These are phyloP conservation scores for Drosophila glabriapex DNA, from an alignment of 2,888 invertebrate species.

Conservation along the genomic window DNA sequence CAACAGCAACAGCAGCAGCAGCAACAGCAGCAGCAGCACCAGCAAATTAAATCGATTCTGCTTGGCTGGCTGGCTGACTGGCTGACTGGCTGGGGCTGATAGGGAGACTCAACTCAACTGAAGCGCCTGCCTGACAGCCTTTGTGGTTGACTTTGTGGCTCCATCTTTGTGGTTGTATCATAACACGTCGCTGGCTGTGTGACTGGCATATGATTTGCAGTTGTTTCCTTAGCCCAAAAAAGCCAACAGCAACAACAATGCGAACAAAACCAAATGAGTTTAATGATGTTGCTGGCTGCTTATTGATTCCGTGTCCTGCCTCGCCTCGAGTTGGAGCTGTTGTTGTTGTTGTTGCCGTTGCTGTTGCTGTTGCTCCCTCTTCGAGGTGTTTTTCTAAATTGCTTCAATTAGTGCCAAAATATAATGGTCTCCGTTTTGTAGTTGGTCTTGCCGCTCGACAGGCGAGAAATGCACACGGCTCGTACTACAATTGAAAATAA, in stretches of 20 bases:
- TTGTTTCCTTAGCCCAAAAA: constrained; percentile 20
- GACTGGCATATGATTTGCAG: constrained; percentile 77
- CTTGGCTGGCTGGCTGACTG: constrained; percentile 29
- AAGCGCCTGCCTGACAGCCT: constrained; percentile 60
- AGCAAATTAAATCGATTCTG: constrained; percentile 83
- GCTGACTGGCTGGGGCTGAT: not conserved
- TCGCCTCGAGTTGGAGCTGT: constrained; percentile 21
- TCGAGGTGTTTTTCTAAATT: constrained; percentile 76
- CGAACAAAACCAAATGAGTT: constrained; percentile 43
- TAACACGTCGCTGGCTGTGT: constrained; percentile 77
- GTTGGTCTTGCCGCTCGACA: constrained; percentile 27
- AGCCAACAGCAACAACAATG: constrained; percentile 11
- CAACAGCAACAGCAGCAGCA: constrained; percentile 43
- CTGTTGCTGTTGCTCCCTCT: constrained; percentile 29
- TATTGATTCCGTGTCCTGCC: constrained; percentile 67
- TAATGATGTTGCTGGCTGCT: constrained; percentile 65
- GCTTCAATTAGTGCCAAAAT: constrained; percentile 80
- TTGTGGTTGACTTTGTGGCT: constrained; percentile 62
- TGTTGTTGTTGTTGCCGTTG: not conserved
- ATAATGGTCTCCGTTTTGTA: constrained; percentile 74
- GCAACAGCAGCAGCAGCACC: constrained; percentile 43
- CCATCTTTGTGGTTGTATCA: constrained; percentile 66
- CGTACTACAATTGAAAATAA: constrained; percentile 70
- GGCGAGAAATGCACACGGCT: constrained; percentile 25
- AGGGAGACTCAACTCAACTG: constrained; percentile 1